phyloP scores from a whole-genome alignment of 2,888 invertebrate species.

The Cephus sareptanus region DNA sequence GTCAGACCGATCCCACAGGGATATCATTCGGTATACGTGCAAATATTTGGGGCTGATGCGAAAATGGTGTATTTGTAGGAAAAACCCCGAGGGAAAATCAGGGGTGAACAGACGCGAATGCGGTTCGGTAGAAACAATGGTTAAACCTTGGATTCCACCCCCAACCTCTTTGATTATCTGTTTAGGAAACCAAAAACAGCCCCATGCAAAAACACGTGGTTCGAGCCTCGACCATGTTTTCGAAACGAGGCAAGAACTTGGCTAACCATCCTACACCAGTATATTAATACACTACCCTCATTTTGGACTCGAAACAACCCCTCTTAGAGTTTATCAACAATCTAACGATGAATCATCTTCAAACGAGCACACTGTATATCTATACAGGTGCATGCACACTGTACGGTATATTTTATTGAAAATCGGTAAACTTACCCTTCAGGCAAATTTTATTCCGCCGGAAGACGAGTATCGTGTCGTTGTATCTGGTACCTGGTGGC shows the following conservation, averaged over 20 bases:
- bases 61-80: neutral
- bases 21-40: neutral
- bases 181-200: neutral
- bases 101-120: neutral
- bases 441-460: constrained; percentile 89
- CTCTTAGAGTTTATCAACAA: neutral
- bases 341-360: neutral
- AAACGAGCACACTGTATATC: neutral
- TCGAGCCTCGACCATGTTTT: neutral
- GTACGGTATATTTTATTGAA: neutral
- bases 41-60: neutral
- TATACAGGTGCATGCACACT: neutral
- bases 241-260: neutral
- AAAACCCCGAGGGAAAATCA: neutral
- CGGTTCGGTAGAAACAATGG: neutral
- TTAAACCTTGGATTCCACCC: neutral
- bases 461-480: constrained; percentile 80
- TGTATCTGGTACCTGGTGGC: constrained; percentile 74
- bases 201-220: neutral
- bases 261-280: neutral
- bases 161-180: neutral
- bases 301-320: neutral
- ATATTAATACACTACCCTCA: neutral
- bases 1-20: neutral
- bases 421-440: constrained; percentile 71